Percentiles rank a stretch among this genome's conserved stretches.
phyloP scores from a whole-genome alignment of 2,113 vertebrate species.

The Oreochromis spilurus region DNA sequence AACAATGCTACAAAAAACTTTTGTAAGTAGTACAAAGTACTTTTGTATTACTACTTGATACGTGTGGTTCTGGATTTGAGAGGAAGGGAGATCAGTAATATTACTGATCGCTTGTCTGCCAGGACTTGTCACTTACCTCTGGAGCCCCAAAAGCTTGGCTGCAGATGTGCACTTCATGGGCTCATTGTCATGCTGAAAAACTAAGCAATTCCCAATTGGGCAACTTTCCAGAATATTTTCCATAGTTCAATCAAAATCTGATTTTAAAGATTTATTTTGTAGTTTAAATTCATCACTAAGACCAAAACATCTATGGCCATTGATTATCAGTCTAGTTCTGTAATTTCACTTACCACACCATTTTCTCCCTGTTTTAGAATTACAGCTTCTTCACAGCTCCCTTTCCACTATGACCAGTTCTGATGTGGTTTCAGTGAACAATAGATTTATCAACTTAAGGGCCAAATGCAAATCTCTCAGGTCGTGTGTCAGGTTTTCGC shows the following conservation, averaged over 20 bases:
- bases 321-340: neutral
- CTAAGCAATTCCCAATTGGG: neutral
- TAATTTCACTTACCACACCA: neutral
- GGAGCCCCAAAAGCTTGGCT: neutral
- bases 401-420: neutral
- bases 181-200: neutral
- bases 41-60: neutral
- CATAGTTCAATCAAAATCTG: neutral
- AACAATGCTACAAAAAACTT: neutral
- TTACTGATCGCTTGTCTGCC: neutral
- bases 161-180: neutral
- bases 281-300: neutral
- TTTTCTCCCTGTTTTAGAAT: neutral
- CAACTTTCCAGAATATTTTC: neutral
- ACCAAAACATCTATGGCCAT: neutral
- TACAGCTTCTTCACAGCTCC: neutral
- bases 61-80: neutral
- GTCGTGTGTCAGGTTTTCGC: neutral
- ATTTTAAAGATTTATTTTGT: neutral
- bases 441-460: neutral
- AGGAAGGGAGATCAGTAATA: neutral
- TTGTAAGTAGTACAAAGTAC: neutral
- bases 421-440: neutral
- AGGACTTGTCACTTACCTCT: neutral
- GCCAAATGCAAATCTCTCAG: neutral